phyloP scores from a whole-genome alignment of 2,113 vertebrate genomes.

The Oostethus manadensis region DNA sequence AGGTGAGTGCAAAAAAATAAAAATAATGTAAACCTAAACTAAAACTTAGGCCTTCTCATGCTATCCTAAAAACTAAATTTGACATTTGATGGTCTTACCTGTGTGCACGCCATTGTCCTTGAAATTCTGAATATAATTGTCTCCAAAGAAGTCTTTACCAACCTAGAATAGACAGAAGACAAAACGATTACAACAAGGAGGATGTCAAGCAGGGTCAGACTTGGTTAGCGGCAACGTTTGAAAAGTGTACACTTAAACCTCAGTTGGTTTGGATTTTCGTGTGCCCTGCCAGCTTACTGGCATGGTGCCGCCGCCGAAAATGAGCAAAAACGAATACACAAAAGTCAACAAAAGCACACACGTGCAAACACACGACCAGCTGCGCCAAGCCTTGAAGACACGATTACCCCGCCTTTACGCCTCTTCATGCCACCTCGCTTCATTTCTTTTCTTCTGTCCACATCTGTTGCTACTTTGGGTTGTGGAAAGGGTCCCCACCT shows the following conservation, averaged over 20 bases:
- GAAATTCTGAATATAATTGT: conserved; percentile 91
- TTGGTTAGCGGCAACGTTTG: conserved; percentile 73
- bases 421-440: conserved; percentile 65
- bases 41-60: conserved; percentile 7
- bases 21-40: conserved; percentile 4
- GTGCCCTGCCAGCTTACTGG: conserved; percentile 70
- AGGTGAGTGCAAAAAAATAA: conserved; percentile 4
- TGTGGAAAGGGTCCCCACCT: conserved; percentile 68
- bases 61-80: conserved; percentile 38
- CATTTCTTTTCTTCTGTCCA: conserved; percentile 60
- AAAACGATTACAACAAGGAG: conserved; percentile 62
- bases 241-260: conserved; percentile 66
- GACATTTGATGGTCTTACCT: conserved; percentile 72
- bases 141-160: conserved; percentile 94
- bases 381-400: conserved; percentile 75
- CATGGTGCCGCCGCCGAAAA: conserved; percentile 64
- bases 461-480: conserved; percentile 66
- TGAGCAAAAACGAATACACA: conserved; percentile 62
- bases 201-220: conserved; percentile 64
- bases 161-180: conserved; percentile 79
- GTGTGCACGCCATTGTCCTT: conserved; percentile 85
- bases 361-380: conserved; percentile 66
- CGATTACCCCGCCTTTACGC: conserved; percentile 69
- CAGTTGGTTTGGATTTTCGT: conserved; percentile 64
- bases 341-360: conserved; percentile 61